Evolutionary conservation across 2,113 vertebrate species (phyloP).

Genomic region (Mormyrus iriodes): DNA sequence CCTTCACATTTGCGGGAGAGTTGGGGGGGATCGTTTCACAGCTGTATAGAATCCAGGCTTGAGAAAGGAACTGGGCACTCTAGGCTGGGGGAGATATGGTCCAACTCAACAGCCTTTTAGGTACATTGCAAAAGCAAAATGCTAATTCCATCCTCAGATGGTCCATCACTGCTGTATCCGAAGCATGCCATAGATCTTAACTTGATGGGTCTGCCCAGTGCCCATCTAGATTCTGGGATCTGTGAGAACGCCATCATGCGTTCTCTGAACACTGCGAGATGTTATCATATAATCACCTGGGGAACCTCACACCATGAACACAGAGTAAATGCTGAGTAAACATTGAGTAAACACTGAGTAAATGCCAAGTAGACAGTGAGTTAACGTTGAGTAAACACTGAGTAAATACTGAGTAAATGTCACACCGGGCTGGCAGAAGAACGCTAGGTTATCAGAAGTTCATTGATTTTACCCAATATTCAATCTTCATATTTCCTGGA

Average conservation of each 20-base stretch:
- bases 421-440: background rate
- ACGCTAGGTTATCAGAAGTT: background rate
- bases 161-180: background rate
- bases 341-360: background rate
- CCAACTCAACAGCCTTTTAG: background rate
- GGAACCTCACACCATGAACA: conserved; percentile 16
- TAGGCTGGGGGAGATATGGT: background rate
- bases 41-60: background rate
- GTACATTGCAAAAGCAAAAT: background rate
- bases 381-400: background rate
- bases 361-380: background rate
- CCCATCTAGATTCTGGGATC: conserved; percentile 42
- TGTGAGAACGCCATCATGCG: conserved; percentile 35
- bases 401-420: background rate
- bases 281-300: conserved; percentile 28
- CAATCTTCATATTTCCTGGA: background rate
- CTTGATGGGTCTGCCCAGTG: conserved; percentile 38
- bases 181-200: conserved; percentile 31
- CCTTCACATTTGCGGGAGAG: background rate
- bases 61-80: background rate
- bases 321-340: conserved; percentile 1
- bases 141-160: background rate
- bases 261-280: conserved; percentile 33
- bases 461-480: background rate
- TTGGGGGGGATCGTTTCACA: background rate